Evolutionary conservation across 2,888 invertebrate species (phyloP).

Genomic region (Anaspis maculata): DNA sequence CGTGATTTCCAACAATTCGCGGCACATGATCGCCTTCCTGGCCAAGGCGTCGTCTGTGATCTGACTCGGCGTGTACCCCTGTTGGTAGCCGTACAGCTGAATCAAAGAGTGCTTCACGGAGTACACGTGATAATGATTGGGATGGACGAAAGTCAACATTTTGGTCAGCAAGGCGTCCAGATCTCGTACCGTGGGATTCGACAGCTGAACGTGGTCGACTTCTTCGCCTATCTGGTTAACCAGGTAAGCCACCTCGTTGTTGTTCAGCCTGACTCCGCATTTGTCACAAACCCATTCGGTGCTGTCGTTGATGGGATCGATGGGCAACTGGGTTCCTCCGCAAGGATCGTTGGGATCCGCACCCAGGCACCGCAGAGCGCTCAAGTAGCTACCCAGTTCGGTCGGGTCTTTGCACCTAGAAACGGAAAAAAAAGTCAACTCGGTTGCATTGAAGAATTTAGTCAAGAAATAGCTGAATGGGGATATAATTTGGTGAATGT

Average conservation of each 20-base stretch:
- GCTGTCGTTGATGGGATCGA: conserved; percentile 59
- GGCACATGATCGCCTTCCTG: conserved; percentile 60
- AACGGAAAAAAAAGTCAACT: too few species aligned
- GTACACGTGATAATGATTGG: conserved; percentile 77
- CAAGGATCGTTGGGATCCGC: conserved; percentile 37
- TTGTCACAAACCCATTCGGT: conserved; percentile 70
- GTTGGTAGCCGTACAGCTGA: conserved; percentile 68
- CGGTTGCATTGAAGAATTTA: too few species aligned
- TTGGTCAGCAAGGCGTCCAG: conserved; percentile 60
- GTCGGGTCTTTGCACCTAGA: conserved; percentile 78
- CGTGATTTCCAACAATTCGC: conserved; percentile 55
- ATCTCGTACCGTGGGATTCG: conserved; percentile 52
- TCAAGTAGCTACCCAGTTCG: conserved; percentile 67
- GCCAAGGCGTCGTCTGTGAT: conserved; percentile 52
- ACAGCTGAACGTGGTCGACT: conserved; percentile 57
- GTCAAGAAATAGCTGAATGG: too few species aligned
- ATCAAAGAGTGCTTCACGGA: conserved; percentile 74
- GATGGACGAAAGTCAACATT: conserved; percentile 67
- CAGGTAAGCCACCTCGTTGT: conserved; percentile 57
- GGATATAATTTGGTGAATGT: too few species aligned
- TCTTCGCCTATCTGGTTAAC: conserved; percentile 68
- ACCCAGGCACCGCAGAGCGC: conserved; percentile 60
- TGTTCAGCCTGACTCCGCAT: conserved; percentile 57
- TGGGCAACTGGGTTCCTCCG: conserved; percentile 59
- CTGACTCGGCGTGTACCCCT: conserved; percentile 47